Base-by-base conservation (phyloP, 2,888 invertebrate species). In the Cylindroiulus punctatus region DNA sequence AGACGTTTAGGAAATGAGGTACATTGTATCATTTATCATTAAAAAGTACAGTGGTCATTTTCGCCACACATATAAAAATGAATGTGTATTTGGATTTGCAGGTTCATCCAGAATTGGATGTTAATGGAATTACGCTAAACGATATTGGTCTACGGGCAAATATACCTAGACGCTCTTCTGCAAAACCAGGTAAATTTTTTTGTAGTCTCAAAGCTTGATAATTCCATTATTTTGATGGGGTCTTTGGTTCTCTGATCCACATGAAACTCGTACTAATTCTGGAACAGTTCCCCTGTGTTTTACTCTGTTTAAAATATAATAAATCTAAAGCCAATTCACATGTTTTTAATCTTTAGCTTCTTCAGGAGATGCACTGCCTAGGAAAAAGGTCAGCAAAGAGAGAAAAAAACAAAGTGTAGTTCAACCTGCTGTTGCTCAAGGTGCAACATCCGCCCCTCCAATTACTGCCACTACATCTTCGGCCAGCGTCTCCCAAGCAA, bases 101-200 rank as follows among this genome's bases (percentile, higher is more conserved):
- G 94, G 93, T 93, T 89, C 94, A 95, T 90, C 94, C 95, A 26
- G 96, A 96, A 90, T 92, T 96, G 85, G 94, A 95, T 89, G 95
- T 95, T 19, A 93, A 93, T 88, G 95, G 95, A 84, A 94, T 97
- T 88, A 94, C 94, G 12, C 91, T 97, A 86, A 93, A 95, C 89
- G 96, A 94, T 91, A 93, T 94, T 89, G 93, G 92, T 89, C 91
- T 90, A 86, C 90, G 94, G 88, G 90, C 92, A 17, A 91, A 92
- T 86, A 89, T 91, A 12, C 86, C 88, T 17, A 88, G 88, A 85
- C 87, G 88, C 90, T 92, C 87, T 30, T 36, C 82, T 10, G 84
- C 84, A 81, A 88, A 87, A 87, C 81, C 57, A 81, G 86, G 88
- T 88, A 87, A 82, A 76, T 32, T 30, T 36, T 36, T 36, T 4